Conservation (phyloP, 2,113 vertebrate genomes). For the Ptilonorhynchus violaceus region DNA sequence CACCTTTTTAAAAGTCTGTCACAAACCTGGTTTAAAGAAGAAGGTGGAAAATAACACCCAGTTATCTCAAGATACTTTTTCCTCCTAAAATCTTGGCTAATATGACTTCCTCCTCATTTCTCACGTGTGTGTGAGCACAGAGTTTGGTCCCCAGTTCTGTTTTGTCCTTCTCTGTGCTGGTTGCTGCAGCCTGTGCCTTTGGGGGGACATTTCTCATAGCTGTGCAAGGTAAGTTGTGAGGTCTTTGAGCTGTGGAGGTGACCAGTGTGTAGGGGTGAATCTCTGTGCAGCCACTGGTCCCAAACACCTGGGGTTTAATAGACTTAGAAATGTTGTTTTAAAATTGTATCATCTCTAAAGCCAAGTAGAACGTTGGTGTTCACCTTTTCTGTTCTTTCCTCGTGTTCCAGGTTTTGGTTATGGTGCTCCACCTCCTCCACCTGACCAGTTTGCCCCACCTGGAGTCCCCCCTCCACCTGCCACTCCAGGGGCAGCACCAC, state of each 20-base stretch:
- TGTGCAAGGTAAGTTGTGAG: neutral
- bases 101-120: accelerated
- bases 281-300: neutral
- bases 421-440: slow-evolving; percentile 87
- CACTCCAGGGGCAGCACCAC: slow-evolving; percentile 88
- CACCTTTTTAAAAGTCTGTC: neutral
- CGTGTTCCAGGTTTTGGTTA: slow-evolving; percentile 88
- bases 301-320: neutral
- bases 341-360: accelerated
- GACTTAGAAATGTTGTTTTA: accelerated
- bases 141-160: neutral
- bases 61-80: neutral
- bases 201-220: neutral
- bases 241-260: accelerated
- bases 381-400: neutral
- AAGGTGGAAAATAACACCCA: neutral
- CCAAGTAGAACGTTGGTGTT: neutral
- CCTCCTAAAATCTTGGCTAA: neutral
- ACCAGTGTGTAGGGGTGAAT: accelerated
- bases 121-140: accelerated
- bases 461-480: slow-evolving; percentile 92
- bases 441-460: slow-evolving; percentile 93
- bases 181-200: neutral
- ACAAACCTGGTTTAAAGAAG: neutral
- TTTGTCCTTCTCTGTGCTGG: neutral